Conservation (phyloP, 2,797 vertebrate species). For the Enteromius radiatus region DNA sequence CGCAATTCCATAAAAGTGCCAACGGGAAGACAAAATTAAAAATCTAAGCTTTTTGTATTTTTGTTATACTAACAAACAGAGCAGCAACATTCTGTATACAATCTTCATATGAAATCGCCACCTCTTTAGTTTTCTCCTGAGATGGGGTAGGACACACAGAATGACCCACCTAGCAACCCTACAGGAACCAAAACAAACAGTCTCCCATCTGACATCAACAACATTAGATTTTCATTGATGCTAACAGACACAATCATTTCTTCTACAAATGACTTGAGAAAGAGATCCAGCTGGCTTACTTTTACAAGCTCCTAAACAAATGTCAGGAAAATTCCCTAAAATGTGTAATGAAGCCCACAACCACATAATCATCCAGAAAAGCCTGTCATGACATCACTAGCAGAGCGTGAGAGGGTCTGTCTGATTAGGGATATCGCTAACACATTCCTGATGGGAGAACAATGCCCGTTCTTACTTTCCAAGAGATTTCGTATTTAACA, state of each 20-base stretch:
- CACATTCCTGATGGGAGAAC: conserved; percentile 45
- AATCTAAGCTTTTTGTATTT: too few relatives aligned
- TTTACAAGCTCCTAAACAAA: conserved; percentile 18
- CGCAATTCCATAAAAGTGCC: not conserved
- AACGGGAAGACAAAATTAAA: not conserved
- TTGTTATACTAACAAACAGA: not conserved
- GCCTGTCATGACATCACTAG: conserved; percentile 54
- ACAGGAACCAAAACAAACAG: conserved; percentile 55
- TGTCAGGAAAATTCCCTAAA: conserved; percentile 54
- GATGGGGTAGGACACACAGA: conserved; percentile 31
- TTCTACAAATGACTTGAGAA: conserved; percentile 30
- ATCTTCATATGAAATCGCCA: not conserved
- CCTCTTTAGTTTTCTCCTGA: not conserved
- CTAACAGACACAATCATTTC: conserved; percentile 5
- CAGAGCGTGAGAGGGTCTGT: conserved; percentile 44
- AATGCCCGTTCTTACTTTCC: conserved; percentile 14
- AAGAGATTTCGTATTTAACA: conserved; percentile 5
- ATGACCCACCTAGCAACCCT: conserved; percentile 54
- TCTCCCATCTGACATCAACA: conserved; percentile 46
- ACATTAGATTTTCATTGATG: conserved; percentile 2
- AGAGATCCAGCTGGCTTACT: conserved; percentile 35
- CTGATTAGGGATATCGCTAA: conserved; percentile 54
- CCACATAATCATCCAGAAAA: conserved; percentile 45
- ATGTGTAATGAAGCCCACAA: conserved; percentile 53
- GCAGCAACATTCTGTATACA: too few relatives aligned